Evolutionary conservation across 2,797 vertebrate genomes (phyloP), one percentile per base, ranked within the genome.

Genomic region (Botia kubotai): DNA sequence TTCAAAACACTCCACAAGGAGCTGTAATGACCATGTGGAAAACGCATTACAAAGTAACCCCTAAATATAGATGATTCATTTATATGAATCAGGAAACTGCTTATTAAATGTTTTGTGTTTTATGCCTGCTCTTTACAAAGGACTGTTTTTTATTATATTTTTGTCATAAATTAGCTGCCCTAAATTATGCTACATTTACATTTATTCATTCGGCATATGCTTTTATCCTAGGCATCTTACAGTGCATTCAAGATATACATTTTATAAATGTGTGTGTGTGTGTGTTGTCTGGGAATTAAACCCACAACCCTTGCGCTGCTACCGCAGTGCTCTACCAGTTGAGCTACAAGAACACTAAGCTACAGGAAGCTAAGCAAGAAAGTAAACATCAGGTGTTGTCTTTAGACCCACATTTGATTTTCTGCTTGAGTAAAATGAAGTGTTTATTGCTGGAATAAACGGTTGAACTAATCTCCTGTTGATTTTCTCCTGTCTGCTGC

Each of bases 401-500:
- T 46, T 46, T 46, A 46, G 43, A 46, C 8, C 43, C 43, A 46
- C 43, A 46, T 33, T 29, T 29, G 2, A 70, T 60, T 60, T 58
- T 77, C 53, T 36, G 23, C 23, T 48, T 21, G 12, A 50, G 33
- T 63, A 50, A 60, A 78, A 70, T 50, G 11, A 48, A 48, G 16
- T n/a, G 33, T 69, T 48, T 58, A 58, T 7, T 29, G 5, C 36
- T 19, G 21, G 11, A 3, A 69, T 11, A 14, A 68, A 69, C 29
- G 21, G 16, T 69, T 60, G 21, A 33, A 48, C 21, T 60, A 3
- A 33, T 65, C 0, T 33, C 33, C 33, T 46, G 43, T 46, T 8
- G 43, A 2, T 57, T 67, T 75, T 63, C 71, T 69, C 10, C 8
- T 60, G n/a, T 75, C 86, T 87, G 81, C 21, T 77, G 46, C 85